Evolutionary conservation across 2,797 vertebrate species (phyloP).

Genomic region (Uromys caudimaculatus): DNA sequence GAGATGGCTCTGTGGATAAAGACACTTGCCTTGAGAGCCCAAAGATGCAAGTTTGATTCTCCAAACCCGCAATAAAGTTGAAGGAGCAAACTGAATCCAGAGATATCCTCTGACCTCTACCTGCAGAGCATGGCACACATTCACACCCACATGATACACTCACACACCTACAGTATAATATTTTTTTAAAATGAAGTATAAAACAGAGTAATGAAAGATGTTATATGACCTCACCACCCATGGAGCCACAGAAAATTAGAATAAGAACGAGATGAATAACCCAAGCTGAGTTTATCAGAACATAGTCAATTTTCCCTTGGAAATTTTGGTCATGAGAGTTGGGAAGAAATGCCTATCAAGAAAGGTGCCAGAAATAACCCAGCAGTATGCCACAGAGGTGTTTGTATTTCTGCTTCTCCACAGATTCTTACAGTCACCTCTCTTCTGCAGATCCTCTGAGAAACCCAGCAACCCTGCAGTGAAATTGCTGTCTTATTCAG

Average conservation of each 20-base stretch:
- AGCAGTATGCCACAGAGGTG: rapidly evolving
- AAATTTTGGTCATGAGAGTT: not conserved
- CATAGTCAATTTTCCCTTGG: not conserved
- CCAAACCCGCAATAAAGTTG: not conserved
- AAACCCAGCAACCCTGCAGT: not conserved
- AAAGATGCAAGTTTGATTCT: not conserved
- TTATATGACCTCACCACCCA: not conserved
- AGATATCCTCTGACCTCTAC: not conserved
- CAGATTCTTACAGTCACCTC: not conserved
- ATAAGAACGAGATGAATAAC: not conserved
- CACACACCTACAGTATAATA: not conserved
- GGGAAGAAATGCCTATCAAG: not conserved
- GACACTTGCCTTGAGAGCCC: not conserved
- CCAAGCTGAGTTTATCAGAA: not conserved
- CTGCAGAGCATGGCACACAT: not conserved
- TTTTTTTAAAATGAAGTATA: not conserved
- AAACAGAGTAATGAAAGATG: not conserved
- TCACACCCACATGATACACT: not conserved
- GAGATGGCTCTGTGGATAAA: not conserved
- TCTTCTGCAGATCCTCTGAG: not conserved
- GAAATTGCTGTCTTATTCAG: not conserved
- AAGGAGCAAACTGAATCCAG: not conserved
- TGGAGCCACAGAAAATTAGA: not conserved
- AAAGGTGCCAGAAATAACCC: not conserved
- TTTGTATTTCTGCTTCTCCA: not conserved